phyloP scores from a whole-genome alignment of 2,888 invertebrate species.

The Diplazon laetatorius region DNA sequence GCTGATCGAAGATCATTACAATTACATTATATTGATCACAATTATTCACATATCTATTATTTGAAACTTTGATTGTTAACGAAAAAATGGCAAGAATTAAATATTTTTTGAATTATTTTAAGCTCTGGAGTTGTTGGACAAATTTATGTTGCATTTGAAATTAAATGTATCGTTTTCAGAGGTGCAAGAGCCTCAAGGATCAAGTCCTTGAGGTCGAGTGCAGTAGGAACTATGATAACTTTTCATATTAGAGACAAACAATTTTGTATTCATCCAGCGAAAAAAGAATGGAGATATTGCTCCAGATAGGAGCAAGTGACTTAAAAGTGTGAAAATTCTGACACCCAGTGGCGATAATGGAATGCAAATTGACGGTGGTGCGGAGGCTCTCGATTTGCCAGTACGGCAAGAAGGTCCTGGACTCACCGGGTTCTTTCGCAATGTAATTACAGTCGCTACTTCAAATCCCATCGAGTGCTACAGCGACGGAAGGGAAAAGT shows the following conservation, averaged over 20 bases:
- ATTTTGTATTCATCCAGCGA: slow-evolving; percentile 36
- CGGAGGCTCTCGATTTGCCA: slow-evolving; percentile 38
- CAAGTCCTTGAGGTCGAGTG: background rate
- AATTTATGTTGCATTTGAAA: background rate
- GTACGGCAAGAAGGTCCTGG: slow-evolving; percentile 70
- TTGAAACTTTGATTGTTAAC: background rate
- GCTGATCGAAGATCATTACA: background rate
- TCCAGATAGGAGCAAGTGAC: slow-evolving; percentile 31
- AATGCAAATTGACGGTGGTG: slow-evolving; percentile 74
- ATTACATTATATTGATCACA: background rate
- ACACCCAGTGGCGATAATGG: slow-evolving; percentile 68
- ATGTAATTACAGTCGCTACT: slow-evolving; percentile 74
- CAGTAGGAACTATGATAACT: slow-evolving; percentile 5
- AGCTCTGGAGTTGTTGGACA: background rate
- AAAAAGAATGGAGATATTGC: slow-evolving; percentile 42
- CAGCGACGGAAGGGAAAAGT: slow-evolving; percentile 27
- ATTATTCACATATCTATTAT: no score
- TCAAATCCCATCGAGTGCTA: slow-evolving; percentile 72
- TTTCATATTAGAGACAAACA: slow-evolving; percentile 32
- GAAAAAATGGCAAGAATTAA: background rate
- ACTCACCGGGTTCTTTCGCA: slow-evolving; percentile 70
- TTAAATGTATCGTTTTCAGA: background rate
- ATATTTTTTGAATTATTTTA: background rate
- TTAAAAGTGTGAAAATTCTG: slow-evolving; percentile 45
- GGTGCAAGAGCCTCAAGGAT: background rate